phyloP scores from a whole-genome alignment of 2,797 vertebrate genomes.

The Periophthalmus magnuspinnatus region DNA sequence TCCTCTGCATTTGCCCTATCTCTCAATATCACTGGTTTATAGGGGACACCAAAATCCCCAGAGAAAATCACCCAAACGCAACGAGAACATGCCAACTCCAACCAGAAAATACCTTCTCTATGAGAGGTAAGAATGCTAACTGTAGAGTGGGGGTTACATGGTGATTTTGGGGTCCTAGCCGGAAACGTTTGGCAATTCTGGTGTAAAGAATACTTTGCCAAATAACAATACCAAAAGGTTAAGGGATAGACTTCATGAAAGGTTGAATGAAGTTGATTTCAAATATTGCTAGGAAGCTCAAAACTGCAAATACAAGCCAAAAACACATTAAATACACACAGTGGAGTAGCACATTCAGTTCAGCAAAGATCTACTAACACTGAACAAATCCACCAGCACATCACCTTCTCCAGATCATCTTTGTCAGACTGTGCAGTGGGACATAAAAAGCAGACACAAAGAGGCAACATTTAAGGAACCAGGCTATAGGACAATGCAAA shows the following conservation, averaged over 20 bases:
- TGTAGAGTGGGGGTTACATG: too few relatives aligned
- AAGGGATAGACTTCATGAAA: not conserved
- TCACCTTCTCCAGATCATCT: conserved; percentile 52
- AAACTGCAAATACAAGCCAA: not conserved
- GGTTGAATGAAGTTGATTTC: not conserved
- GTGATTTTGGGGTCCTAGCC: too few relatives aligned
- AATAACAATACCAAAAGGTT: not conserved
- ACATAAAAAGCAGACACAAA: conserved; percentile 41
- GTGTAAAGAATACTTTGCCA: too few relatives aligned
- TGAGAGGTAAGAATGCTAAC: not conserved
- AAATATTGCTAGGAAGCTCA: not conserved
- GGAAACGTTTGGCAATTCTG: too few relatives aligned
- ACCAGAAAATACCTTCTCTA: not conserved
- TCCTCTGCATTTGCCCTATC: not conserved
- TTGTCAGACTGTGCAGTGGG: conserved; percentile 44
- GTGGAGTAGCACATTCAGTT: not conserved
- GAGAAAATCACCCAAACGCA: not conserved
- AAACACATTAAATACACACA: conserved; percentile 10
- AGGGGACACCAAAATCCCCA: not conserved
- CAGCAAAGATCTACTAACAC: conserved; percentile 11
- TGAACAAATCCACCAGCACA: conserved; percentile 16
- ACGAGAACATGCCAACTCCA: not conserved
- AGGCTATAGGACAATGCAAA: not conserved
- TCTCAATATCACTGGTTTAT: not conserved
- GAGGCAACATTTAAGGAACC: conserved; percentile 6